Base-by-base conservation (phyloP, 2,113 vertebrate species). In the Toxotes jaculatrix region DNA sequence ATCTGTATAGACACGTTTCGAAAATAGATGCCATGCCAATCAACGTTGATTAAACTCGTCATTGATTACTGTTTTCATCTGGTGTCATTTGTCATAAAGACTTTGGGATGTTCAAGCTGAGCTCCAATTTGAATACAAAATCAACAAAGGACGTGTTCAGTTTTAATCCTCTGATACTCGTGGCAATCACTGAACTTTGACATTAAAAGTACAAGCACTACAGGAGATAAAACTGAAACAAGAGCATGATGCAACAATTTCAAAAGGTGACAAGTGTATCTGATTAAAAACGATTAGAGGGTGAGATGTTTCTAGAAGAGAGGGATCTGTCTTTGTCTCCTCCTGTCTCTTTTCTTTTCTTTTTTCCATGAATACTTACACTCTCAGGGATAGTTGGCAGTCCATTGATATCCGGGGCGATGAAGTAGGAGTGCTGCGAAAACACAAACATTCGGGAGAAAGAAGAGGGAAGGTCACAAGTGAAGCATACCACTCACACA, bases 331-430 rank as follows among this genome's bases (percentile, higher is more conserved):
- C 88, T 89, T 85, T 36, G 78, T 77, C 88, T 87, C 68, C 42
- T 36, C 76, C 34, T 23, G 59, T 82, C 70, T 86, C 53, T 36
- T 61, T 84, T 79, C 38, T 57, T 79, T 73, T 61, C 49, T 67
- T 83, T 82, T 27, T 80, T 79, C 64, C 53, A 59, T 72, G 79
- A 87, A 93, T 94, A 98, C 98, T 98, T 93, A 99, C 98, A 77
- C 95, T 99, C 96, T 99, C 98, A 60, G 98, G 98, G 91, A 99
- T 98, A 56, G 98, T 98, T 88, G 98, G 98, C 88, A 99, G 97
- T 95, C 98, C 97, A 94, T 96, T 97, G 90, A 96, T 80, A 95
- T 99, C 97, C 87, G 98, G 98, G 90, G 97, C 96, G 93, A 99
- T 97, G 96, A 99, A 99, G 95, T 95, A 98, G 27, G 96, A 97